Evolutionary conservation across 2,888 invertebrate species (phyloP).

Genomic region (Creontiades dilutus): DNA sequence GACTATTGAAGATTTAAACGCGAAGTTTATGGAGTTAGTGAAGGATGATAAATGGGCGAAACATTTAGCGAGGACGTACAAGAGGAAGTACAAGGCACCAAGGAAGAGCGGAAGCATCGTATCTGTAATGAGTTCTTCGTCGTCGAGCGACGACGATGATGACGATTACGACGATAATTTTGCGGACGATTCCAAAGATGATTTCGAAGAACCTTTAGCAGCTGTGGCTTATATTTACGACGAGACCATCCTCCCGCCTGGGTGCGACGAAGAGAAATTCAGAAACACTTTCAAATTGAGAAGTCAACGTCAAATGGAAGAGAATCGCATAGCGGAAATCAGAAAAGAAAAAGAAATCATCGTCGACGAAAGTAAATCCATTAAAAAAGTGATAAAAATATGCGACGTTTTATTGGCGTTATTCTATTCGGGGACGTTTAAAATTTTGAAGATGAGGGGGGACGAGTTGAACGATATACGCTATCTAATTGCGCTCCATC

Average conservation of each 20-base stretch:
- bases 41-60: slow-evolving; percentile 63
- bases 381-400: slow-evolving; percentile 34
- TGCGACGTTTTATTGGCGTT: slow-evolving; percentile 45
- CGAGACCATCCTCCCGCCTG: slow-evolving; percentile 82
- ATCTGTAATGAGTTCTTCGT: background rate
- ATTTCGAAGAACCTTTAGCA: background rate
- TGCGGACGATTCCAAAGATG: background rate
- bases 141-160: slow-evolving; percentile 1
- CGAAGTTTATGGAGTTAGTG: slow-evolving; percentile 61
- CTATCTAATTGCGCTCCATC: slow-evolving; percentile 32
- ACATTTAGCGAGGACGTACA: slow-evolving; percentile 67
- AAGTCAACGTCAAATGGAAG: slow-evolving; percentile 80
- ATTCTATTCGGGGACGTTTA: slow-evolving; percentile 24
- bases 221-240: slow-evolving; percentile 57
- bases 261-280: slow-evolving; percentile 85
- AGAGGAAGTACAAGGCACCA: slow-evolving; percentile 62
- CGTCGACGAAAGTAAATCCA: background rate
- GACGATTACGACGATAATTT: slow-evolving; percentile 56
- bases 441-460: slow-evolving; percentile 13
- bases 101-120: background rate
- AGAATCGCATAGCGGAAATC: slow-evolving; percentile 37
- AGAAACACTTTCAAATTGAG: slow-evolving; percentile 84
- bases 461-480: slow-evolving; percentile 40
- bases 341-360: slow-evolving; percentile 11
- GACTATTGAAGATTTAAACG: slow-evolving; percentile 64